Evolutionary conservation across 2,888 invertebrate species (phyloP).

Genomic region (Cenopis cana): DNA sequence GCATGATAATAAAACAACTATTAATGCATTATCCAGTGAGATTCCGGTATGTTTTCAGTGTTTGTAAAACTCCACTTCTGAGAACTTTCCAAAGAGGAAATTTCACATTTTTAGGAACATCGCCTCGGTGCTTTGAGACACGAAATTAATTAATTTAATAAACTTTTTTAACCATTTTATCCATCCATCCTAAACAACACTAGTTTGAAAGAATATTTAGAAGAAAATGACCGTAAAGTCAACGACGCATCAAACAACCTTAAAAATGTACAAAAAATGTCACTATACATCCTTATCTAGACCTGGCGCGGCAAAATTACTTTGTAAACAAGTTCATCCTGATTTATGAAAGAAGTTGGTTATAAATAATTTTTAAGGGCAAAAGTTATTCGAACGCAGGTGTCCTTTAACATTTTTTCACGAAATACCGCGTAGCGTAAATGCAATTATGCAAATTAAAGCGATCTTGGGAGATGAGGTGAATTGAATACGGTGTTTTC

Average conservation of each 20-base stretch:
- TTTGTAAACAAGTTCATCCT: slow-evolving; percentile 82
- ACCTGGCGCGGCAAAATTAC: slow-evolving; percentile 69
- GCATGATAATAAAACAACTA: no score
- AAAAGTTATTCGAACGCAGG: slow-evolving; percentile 77
- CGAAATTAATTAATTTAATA: no score
- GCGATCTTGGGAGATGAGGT: slow-evolving; percentile 52
- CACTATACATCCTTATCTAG: slow-evolving; percentile 3
- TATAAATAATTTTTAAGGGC: slow-evolving; percentile 81
- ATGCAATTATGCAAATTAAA: slow-evolving; percentile 81
- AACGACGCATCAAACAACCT: background rate
- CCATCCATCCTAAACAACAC: no score
- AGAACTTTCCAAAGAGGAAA: no score
- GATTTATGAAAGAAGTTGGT: slow-evolving; percentile 83
- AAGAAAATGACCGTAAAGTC: background rate
- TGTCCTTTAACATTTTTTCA: slow-evolving; percentile 79
- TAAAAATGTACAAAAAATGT: slow-evolving; percentile 22
- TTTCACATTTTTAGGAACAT: no score
- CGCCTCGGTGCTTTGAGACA: no score
- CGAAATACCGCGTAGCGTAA: slow-evolving; percentile 62
- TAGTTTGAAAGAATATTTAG: no score
- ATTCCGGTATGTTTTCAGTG: no score
- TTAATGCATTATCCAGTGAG: no score
- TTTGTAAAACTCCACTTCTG: no score
- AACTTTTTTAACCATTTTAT: no score
- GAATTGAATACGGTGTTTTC: slow-evolving; percentile 18